Evolutionary conservation across 2,113 vertebrate genomes (phyloP), one percentile per base, ranked within the genome.

Genomic region (Nycticryphes semicollaris): DNA sequence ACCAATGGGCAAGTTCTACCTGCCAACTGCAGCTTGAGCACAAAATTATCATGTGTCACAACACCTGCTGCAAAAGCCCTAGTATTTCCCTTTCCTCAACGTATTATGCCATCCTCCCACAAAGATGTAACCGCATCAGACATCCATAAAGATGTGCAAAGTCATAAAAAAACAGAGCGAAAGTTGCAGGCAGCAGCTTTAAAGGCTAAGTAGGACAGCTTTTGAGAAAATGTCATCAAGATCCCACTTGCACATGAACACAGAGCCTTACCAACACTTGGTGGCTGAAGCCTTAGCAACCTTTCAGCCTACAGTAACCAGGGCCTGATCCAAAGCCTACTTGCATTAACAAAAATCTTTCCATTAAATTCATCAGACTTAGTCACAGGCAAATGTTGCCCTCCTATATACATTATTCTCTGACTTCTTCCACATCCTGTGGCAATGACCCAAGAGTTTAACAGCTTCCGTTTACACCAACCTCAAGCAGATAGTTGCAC

Each of bases 1-100:
- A 73, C 50, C 5, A 1, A 66, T 0, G 0, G 54, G 31, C 14
- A 87, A 84, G 56, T 3, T 6, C 43, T 11, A 37, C 1, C 0
- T 17, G 41, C 28, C 73, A 69, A 2, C 27, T 57, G 59, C 73
- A 84, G 67, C 68, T 28, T 25, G 59, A 35, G 14, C 1, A 23
- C 14, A 18, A 17, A 43, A 78, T 12, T 30, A 56, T 3, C 0
- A 0, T 9, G 31, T 51, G 64, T n/a, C 69, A 50, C 37, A 56
- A 9, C 53, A 59, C 48, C 57, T 82, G 51, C 81, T 84, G 77
- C 76, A 64, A 59, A 63, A 78, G 31, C 35, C 70, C 37, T 15
- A 28, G 8, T 23, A 28, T 24, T 64, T 67, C 73, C 80, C 37
- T 22, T 20, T 87, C 45, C 68, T 54, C 23, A 25, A 45, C 2